phyloP scores from a whole-genome alignment of 2,888 invertebrate species.

The Patella ulyssiponensis region DNA sequence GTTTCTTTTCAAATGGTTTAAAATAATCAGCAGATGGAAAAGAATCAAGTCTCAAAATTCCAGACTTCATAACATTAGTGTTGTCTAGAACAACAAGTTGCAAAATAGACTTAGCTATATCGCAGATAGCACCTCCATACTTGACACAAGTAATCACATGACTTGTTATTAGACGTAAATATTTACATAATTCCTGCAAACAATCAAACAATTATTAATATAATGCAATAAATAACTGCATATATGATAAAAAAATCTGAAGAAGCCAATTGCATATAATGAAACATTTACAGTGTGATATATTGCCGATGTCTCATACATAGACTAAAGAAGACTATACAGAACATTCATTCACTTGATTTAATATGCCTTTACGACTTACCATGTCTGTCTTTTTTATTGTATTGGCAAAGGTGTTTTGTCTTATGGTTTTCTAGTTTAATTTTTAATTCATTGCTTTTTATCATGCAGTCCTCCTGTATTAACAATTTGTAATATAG shows the following conservation, averaged over 20 bases:
- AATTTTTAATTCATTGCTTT: too few species aligned
- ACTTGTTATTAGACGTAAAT: constrained; percentile 55
- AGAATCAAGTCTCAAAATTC: constrained; percentile 57
- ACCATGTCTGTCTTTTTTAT: too few species aligned
- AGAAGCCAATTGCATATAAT: background rate
- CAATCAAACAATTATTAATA: constrained; percentile 9
- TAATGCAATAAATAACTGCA: too few species aligned
- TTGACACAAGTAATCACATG: constrained; percentile 42
- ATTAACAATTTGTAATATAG: too few species aligned
- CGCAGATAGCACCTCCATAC: constrained; percentile 37
- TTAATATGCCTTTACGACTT: too few species aligned
- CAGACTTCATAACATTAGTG: constrained; percentile 35
- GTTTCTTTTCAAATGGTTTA: constrained; percentile 35
- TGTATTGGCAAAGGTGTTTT: too few species aligned
- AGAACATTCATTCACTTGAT: too few species aligned
- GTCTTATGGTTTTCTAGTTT: too few species aligned
- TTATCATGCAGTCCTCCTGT: too few species aligned
- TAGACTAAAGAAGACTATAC: too few species aligned
- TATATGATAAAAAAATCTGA: background rate
- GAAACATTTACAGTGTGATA: constrained; percentile 1
- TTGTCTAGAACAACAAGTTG: constrained; percentile 55
- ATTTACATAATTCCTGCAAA: constrained; percentile 62
- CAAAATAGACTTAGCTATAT: constrained; percentile 45
- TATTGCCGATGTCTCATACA: background rate
- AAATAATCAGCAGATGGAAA: constrained; percentile 48